These are phyloP conservation scores for Lasaia peninsularis DNA, from an alignment of 1,140 invertebrate genomes.

Conservation along the genomic window DNA sequence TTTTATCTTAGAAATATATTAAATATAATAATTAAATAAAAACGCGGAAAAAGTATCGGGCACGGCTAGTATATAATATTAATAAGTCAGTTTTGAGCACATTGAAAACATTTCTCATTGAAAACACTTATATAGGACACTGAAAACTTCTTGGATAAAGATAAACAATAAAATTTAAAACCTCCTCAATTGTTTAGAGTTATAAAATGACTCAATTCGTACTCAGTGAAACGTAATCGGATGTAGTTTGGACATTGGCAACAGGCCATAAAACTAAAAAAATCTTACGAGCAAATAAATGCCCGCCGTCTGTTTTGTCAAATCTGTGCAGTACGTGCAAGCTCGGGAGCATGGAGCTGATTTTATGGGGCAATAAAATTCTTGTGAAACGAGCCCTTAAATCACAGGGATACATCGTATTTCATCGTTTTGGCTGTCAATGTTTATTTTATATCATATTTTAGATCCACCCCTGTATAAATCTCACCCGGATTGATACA, in stretches of 20 bases:
- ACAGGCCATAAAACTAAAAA: slow-evolving; percentile 69
- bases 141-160: too few species aligned
- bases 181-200: background rate
- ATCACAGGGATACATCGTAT: slow-evolving; percentile 72
- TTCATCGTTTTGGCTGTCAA: slow-evolving; percentile 76
- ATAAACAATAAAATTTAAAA: too few species aligned
- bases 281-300: slow-evolving; percentile 73
- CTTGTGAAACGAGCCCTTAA: slow-evolving; percentile 72
- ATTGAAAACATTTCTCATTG: too few species aligned
- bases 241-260: slow-evolving; percentile 46
- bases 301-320: slow-evolving; percentile 74
- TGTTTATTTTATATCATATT: slow-evolving; percentile 78
- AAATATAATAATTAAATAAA: too few species aligned
- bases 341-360: slow-evolving; percentile 49
- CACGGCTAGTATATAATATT: too few species aligned
- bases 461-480: slow-evolving; percentile 70
- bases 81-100: too few species aligned
- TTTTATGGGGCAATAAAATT: slow-evolving; percentile 75
- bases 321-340: slow-evolving; percentile 70
- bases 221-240: slow-evolving; percentile 42
- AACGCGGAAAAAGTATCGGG: too few species aligned
- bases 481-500: slow-evolving; percentile 71
- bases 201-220: slow-evolving; percentile 35
- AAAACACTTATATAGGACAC: too few species aligned
- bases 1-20: too few species aligned